Evolutionary conservation across 2,888 invertebrate genomes (phyloP).

Genomic region (Eretmocerus hayati): DNA sequence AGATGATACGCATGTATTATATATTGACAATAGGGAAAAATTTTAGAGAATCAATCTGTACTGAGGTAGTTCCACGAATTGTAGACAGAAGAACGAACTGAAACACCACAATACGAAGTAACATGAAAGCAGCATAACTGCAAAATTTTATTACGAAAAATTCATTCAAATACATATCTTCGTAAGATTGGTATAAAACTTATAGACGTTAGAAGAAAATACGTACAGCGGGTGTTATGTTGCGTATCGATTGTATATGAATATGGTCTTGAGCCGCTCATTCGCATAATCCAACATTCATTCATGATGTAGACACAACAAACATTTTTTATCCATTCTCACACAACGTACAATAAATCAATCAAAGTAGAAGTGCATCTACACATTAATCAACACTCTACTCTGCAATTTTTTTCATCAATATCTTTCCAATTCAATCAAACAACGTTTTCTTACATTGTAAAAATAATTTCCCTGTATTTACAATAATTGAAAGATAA

Average conservation of each 20-base stretch:
- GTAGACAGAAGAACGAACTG: no score
- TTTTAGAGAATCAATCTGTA: no score
- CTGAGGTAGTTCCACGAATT: no score
- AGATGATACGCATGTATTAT: no score
- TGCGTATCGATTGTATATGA: slow-evolving; percentile 11
- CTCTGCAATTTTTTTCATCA: slow-evolving; percentile 5
- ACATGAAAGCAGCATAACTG: slow-evolving; percentile 12
- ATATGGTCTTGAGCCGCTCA: slow-evolving; percentile 20
- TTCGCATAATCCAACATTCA: slow-evolving; percentile 21
- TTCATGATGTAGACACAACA: slow-evolving; percentile 28
- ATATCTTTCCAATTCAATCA: no score
- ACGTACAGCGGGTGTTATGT: slow-evolving; percentile 31
- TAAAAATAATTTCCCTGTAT: slow-evolving; percentile 4
- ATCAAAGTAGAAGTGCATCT: slow-evolving; percentile 17
- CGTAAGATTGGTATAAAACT: slow-evolving; percentile 40
- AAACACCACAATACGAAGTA: no score
- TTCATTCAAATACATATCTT: slow-evolving; percentile 30
- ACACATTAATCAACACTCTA: slow-evolving; percentile 7
- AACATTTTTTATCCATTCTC: slow-evolving; percentile 22
- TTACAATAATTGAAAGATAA: no score
- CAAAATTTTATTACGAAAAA: slow-evolving; percentile 19
- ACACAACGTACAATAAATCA: slow-evolving; percentile 26
- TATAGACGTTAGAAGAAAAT: slow-evolving; percentile 38
- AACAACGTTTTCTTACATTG: no score
- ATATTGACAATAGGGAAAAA: no score